A percentile compares a stretch with the other conserved stretches of the same genome.
phyloP scores from a whole-genome alignment of 2,888 invertebrate genomes.

The Cryptophagus acutangulus region DNA sequence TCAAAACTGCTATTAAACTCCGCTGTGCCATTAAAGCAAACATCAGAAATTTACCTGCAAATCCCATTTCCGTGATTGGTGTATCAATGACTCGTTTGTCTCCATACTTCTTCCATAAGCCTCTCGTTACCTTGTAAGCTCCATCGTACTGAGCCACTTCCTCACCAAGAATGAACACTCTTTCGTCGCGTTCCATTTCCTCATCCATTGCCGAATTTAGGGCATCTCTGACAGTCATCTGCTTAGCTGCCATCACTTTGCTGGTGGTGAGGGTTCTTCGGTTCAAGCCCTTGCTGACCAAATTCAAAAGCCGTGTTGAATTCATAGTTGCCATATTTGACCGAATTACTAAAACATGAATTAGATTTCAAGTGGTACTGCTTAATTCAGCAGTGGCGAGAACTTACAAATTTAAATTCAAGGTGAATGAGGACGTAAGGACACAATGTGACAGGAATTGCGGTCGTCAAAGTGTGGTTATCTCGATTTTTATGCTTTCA shows the following conservation, averaged over 20 bases:
- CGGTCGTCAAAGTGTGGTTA: no score
- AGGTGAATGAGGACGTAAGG: no score
- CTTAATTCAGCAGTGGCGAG: no score
- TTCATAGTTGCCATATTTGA: not conserved
- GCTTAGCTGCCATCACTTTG: conserved; percentile 49
- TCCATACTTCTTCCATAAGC: conserved; percentile 97
- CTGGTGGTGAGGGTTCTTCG: conserved; percentile 54
- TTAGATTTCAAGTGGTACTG: no score
- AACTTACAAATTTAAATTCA: no score
- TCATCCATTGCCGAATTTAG: conserved; percentile 94
- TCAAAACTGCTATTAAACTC: no score
- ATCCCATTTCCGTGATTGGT: conserved; percentile 97
- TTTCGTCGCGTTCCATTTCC: conserved; percentile 90
- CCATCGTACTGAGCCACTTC: conserved; percentile 99
- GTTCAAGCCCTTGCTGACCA: conserved; percentile 41
- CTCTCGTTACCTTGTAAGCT: conserved; percentile 91
- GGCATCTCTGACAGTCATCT: conserved; percentile 95
- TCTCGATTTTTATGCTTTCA: no score
- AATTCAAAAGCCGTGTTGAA: conserved; percentile 35
- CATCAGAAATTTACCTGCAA: no score
- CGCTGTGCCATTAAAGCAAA: no score
- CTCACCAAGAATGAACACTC: conserved; percentile 80
- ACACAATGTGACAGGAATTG: no score
- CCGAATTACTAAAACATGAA: no score
- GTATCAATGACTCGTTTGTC: conserved; percentile 96